phyloP scores from a whole-genome alignment of 2,797 vertebrate genomes.

The Premnoplex brunnescens region DNA sequence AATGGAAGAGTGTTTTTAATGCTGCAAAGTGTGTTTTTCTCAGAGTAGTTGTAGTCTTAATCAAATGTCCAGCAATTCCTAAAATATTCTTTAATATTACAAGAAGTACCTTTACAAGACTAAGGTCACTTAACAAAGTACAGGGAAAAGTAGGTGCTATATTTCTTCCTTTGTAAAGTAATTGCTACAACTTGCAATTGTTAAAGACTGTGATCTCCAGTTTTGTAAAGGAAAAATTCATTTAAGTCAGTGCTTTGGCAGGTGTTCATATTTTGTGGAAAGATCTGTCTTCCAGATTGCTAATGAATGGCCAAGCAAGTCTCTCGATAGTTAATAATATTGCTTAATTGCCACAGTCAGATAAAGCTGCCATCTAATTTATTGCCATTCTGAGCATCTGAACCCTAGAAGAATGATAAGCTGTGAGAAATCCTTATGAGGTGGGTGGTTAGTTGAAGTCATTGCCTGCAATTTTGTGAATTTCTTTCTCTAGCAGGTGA shows the following conservation, averaged over 20 bases:
- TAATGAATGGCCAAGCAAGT: conserved; percentile 58
- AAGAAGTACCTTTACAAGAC: neutral
- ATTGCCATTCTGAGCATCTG: conserved; percentile 60
- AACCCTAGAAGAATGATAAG: conserved; percentile 48
- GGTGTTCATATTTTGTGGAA: conserved; percentile 59
- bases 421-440: conserved; percentile 4
- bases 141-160: neutral
- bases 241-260: conserved; percentile 58
- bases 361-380: conserved; percentile 59
- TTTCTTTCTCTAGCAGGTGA: conserved; percentile 2
- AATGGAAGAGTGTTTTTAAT: neutral
- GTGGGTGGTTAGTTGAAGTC: conserved; percentile 10
- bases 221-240: conserved; percentile 46
- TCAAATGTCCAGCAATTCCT: neutral
- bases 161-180: conserved; percentile 22
- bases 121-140: conserved; percentile 8
- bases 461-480: neutral
- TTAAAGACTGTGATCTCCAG: conserved; percentile 18
- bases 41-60: neutral
- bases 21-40: neutral
- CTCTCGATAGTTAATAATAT: conserved; percentile 66
- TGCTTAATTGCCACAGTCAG: conserved; percentile 64
- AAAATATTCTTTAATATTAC: neutral
- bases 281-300: conserved; percentile 48
- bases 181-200: neutral